phyloP scores from a whole-genome alignment of 2,888 invertebrate species.

The Folsomia manolachei region DNA sequence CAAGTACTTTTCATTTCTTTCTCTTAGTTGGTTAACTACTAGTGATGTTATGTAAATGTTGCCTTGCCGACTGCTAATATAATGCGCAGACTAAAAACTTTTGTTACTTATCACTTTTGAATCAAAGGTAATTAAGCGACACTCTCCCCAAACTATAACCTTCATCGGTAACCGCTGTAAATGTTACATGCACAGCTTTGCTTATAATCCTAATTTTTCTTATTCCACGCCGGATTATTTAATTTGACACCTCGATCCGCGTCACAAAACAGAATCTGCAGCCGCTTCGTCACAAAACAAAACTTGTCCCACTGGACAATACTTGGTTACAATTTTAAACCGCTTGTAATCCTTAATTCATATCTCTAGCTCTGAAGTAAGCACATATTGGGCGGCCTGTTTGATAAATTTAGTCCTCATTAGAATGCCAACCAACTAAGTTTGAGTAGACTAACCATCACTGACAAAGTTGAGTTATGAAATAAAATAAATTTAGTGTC shows the following conservation, averaged over 20 bases:
- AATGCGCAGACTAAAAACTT: neutral
- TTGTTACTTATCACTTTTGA: conserved; percentile 10
- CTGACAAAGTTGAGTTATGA: no score
- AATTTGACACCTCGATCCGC: neutral
- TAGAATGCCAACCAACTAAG: neutral
- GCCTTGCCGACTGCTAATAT: neutral
- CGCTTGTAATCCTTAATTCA: neutral
- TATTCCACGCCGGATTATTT: neutral
- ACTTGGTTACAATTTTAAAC: neutral
- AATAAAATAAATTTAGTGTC: neutral
- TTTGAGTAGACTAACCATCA: no score
- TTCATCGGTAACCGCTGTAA: no score
- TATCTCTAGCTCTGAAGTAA: no score
- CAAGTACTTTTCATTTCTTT: conserved; percentile 8
- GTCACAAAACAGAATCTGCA: neutral
- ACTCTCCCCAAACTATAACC: neutral
- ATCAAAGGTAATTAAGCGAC: conserved; percentile 20
- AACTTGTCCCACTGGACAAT: neutral
- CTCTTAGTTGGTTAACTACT: neutral
- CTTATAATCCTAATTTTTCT: neutral
- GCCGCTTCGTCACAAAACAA: conserved; percentile 6
- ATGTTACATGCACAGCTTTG: no score
- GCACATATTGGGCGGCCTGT: conserved; percentile 3
- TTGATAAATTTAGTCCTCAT: conserved; percentile 16
- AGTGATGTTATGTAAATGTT: neutral